phyloP scores from a whole-genome alignment of 30 jellyfish, hydroid and myxozoan genomes.

The Aurelia aurita complex sp. Pacific region DNA sequence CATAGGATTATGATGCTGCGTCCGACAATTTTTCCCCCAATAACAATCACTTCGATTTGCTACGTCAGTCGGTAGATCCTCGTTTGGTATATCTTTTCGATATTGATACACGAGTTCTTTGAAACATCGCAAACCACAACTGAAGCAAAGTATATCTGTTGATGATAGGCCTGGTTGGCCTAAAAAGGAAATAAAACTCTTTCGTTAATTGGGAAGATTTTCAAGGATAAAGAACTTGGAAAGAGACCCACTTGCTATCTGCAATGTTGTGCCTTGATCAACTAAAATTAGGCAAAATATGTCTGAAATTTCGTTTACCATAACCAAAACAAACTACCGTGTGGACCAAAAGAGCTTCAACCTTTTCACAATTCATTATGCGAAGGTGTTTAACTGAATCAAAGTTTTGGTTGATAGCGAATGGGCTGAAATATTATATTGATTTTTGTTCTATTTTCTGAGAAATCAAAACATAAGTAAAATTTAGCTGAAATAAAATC shows the following conservation, averaged over 20 bases:
- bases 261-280: not conserved
- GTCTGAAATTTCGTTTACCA: not conserved
- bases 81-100: conserved; percentile 46
- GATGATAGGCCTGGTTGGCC: conserved; percentile 32
- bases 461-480: too few species aligned
- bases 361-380: too few species aligned
- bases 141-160: conserved; percentile 55
- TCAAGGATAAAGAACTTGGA: not conserved
- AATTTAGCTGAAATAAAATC: too few species aligned
- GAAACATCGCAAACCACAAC: conserved; percentile 67
- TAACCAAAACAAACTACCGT: too few species aligned
- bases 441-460: too few species aligned
- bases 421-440: too few species aligned
- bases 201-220: not conserved
- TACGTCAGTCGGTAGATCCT: conserved; percentile 60
- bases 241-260: not conserved
- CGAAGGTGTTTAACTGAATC: too few species aligned
- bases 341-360: too few species aligned
- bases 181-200: not conserved
- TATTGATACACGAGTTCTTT: conserved; percentile 67
- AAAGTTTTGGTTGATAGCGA: too few species aligned
- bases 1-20: conserved; percentile 64
- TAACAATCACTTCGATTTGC: conserved; percentile 61
- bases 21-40: conserved; percentile 85
- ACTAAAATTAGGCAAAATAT: too few species aligned